These are phyloP conservation scores for Alloscopus bannaensis DNA, from an alignment of 2,888 invertebrate species.

Conservation along the genomic window DNA sequence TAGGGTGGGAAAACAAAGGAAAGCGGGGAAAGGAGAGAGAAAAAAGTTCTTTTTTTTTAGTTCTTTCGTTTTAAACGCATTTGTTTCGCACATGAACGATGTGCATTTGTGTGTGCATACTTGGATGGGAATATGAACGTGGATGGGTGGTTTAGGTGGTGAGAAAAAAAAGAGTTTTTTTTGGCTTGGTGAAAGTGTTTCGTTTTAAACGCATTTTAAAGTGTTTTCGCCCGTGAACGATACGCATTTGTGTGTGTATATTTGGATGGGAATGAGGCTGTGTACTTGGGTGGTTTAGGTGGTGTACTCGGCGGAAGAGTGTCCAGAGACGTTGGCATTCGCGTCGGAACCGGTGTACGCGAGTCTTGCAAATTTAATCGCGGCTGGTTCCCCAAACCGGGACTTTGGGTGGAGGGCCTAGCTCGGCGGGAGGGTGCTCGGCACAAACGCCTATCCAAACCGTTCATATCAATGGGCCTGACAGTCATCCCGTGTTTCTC, in stretches of 20 bases:
- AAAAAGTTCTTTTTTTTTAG: not conserved
- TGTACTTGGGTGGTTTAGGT: constrained; percentile 76
- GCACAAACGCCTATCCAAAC: constrained; percentile 73
- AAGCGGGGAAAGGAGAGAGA: not conserved
- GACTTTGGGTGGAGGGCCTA: no score
- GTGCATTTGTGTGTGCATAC: not conserved
- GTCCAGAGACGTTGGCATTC: constrained; percentile 92
- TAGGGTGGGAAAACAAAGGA: not conserved
- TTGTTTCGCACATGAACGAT: no score
- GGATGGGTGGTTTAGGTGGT: no score
- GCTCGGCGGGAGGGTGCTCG: constrained; percentile 57
- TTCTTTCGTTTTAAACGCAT: not conserved
- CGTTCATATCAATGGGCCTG: constrained; percentile 47
- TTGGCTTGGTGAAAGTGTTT: not conserved
- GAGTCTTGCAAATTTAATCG: constrained; percentile 91
- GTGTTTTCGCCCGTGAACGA: no score
- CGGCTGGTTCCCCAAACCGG: constrained; percentile 77
- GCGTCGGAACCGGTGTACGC: constrained; percentile 94
- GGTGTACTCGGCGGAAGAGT: constrained; percentile 86
- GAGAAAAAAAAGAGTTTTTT: not conserved
- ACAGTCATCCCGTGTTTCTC: constrained; percentile 79
- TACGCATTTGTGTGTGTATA: no score
- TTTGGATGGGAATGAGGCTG: no score
- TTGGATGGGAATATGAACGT: no score
- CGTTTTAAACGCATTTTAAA: constrained; percentile 1